phyloP scores from a whole-genome alignment of 2,888 invertebrate genomes.

The Heliconius cydno region DNA sequence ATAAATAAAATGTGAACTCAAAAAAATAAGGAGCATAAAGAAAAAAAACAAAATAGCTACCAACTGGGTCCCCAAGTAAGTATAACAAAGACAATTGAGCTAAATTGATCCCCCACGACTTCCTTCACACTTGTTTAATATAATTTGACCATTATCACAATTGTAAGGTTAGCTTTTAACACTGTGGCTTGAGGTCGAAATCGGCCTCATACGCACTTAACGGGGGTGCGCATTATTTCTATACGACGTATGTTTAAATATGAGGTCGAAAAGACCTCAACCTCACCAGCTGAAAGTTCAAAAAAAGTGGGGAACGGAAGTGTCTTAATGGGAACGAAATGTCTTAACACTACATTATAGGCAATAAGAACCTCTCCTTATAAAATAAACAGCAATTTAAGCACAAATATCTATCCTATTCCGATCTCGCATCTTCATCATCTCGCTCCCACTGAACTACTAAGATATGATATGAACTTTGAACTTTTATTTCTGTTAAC shows the following conservation, averaged over 20 bases:
- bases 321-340: too few species aligned
- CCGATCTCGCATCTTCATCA: not conserved
- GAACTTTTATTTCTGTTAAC: not conserved
- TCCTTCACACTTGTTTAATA: slow-evolving; percentile 30
- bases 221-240: too few species aligned
- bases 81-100: slow-evolving; percentile 25
- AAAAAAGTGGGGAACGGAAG: too few species aligned
- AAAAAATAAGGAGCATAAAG: not conserved
- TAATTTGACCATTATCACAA: slow-evolving; percentile 7
- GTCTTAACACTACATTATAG: too few species aligned
- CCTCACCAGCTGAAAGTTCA: too few species aligned
- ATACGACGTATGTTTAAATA: too few species aligned
- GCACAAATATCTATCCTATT: not conserved
- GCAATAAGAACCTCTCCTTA: too few species aligned
- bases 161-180: not conserved
- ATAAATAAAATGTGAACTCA: not conserved
- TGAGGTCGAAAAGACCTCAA: too few species aligned
- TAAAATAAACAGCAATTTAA: not conserved
- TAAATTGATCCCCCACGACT: slow-evolving; percentile 31
- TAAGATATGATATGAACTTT: not conserved
- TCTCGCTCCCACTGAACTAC: not conserved
- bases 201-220: too few species aligned
- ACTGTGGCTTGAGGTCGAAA: too few species aligned
- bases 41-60: not conserved
- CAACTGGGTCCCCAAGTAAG: not conserved